phyloP scores from a whole-genome alignment of 2,113 vertebrate species.

The Megaceryle maxima region DNA sequence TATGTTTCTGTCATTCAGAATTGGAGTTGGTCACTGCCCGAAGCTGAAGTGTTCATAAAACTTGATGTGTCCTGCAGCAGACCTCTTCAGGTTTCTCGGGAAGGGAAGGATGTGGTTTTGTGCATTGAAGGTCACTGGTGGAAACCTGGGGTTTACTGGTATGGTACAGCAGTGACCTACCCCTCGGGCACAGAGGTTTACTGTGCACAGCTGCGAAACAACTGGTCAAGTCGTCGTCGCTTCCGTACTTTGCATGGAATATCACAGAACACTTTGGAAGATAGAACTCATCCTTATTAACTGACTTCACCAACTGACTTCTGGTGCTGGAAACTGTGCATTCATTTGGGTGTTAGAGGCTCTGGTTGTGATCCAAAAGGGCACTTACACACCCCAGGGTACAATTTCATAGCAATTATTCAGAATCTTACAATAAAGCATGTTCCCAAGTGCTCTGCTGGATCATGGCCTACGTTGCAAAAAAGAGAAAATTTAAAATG shows the following conservation, averaged over 20 bases:
- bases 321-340: not conserved
- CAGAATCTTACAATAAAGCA: constrained; percentile 13
- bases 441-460: not conserved
- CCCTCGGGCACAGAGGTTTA: fast-evolving
- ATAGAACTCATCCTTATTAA: not conserved
- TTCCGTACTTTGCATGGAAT: not conserved
- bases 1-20: not conserved
- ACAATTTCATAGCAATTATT: not conserved
- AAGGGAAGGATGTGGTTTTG: not conserved
- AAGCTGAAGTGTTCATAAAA: not conserved
- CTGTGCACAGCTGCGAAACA: not conserved
- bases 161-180: not conserved
- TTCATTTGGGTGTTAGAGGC: not conserved
- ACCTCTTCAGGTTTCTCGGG: fast-evolving
- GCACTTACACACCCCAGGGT: not conserved
- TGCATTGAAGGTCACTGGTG: not conserved
- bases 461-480: not conserved
- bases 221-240: not conserved
- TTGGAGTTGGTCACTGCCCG: not conserved
- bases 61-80: not conserved
- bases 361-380: not conserved
- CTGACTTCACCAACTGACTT: not conserved
- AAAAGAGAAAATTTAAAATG: not conserved
- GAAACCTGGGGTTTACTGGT: not conserved
- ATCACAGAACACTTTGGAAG: not conserved